Conservation (phyloP, 2,888 invertebrate species). For the Drosophila percnosoma region DNA sequence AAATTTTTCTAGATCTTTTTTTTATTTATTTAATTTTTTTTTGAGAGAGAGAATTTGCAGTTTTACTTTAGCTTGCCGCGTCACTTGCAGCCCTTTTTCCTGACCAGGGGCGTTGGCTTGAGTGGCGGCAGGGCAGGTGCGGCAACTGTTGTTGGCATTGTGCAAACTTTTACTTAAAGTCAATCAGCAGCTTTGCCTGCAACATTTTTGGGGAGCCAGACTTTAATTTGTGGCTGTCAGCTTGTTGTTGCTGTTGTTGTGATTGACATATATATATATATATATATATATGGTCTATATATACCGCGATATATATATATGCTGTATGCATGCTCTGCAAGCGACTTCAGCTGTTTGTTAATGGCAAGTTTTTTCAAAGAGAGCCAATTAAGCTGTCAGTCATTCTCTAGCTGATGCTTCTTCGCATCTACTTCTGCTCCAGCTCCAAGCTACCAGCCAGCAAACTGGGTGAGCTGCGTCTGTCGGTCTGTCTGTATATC, state of each 20-base stretch:
- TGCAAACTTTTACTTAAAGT: conserved; percentile 67
- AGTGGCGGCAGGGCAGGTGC: conserved; percentile 5
- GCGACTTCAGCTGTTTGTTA: conserved; percentile 62
- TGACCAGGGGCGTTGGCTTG: conserved; percentile 15
- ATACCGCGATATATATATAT: conserved; percentile 1
- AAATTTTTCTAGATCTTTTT: conserved; percentile 67
- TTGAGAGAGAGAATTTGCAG: conserved; percentile 23
- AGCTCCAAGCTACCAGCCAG: conserved; percentile 14
- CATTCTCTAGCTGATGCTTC: conserved; percentile 65
- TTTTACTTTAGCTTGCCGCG: conserved; percentile 38
- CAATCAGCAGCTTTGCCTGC: conserved; percentile 53
- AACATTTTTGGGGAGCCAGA: conserved; percentile 37
- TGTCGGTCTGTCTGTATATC: conserved; percentile 2
- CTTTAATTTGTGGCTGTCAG: conserved; percentile 60
- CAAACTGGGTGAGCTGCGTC: conserved; percentile 31
- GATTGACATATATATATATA: conserved; percentile 17
- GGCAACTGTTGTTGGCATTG: conserved; percentile 40
- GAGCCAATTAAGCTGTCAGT: conserved; percentile 83
- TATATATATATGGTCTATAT: neutral
- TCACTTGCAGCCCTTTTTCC: conserved; percentile 65
- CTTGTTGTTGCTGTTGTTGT: conserved; percentile 22
- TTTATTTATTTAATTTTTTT: conserved; percentile 19
- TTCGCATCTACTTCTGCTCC: conserved; percentile 14
- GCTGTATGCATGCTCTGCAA: conserved; percentile 24
- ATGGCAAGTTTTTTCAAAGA: conserved; percentile 73